Evolutionary conservation across 1,140 invertebrate species (phyloP).

Genomic region (Berghia stephanieae): DNA sequence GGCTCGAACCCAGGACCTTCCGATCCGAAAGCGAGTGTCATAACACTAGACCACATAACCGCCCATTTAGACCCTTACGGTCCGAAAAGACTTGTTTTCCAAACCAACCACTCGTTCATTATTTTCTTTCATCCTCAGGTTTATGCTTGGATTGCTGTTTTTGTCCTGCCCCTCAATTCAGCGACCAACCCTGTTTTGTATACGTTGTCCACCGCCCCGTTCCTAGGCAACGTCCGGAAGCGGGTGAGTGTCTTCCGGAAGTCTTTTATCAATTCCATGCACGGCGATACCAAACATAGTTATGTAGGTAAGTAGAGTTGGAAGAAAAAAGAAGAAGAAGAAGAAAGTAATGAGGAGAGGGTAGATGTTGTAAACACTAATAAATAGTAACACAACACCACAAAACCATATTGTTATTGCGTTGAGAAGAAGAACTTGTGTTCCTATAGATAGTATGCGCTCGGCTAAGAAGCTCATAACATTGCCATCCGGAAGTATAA

Average conservation of each 20-base stretch:
- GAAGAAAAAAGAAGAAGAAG: no score
- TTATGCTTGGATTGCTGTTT: slow-evolving; percentile 78
- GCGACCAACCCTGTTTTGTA: slow-evolving; percentile 83
- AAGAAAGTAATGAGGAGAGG: neutral
- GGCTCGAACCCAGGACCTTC: neutral
- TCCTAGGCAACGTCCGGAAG: slow-evolving; percentile 56
- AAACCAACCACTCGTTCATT: neutral
- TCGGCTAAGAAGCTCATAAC: no score
- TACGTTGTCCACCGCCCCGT: slow-evolving; percentile 74
- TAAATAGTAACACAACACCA: neutral
- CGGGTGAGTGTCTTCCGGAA: slow-evolving; percentile 53
- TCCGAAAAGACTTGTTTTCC: neutral
- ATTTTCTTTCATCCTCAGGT: slow-evolving; percentile 43
- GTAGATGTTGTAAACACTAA: neutral
- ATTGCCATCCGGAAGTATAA: no score
- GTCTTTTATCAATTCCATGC: slow-evolving; percentile 51
- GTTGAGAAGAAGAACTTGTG: neutral
- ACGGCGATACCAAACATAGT: slow-evolving; percentile 38
- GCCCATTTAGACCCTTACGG: neutral
- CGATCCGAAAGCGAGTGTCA: neutral
- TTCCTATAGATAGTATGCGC: neutral
- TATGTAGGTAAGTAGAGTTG: slow-evolving; percentile 35
- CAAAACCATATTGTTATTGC: neutral
- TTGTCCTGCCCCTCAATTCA: slow-evolving; percentile 81
- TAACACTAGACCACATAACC: neutral